These are phyloP conservation scores for Myiotriccus ornatus DNA, from an alignment of 2,797 vertebrate genomes.

Conservation along the genomic window DNA sequence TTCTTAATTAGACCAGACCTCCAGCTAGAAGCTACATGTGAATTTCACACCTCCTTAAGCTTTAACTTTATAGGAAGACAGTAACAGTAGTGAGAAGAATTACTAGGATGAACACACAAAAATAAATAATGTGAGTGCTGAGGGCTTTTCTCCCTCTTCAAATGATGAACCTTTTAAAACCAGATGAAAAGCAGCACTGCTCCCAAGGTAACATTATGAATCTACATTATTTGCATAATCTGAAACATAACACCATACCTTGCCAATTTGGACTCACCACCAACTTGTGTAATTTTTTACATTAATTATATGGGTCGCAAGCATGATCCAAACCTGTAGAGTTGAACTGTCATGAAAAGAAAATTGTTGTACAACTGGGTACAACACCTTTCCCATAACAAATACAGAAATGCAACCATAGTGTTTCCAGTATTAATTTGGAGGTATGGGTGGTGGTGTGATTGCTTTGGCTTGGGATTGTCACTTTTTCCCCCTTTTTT, in stretches of 20 bases:
- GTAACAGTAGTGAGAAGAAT: not conserved
- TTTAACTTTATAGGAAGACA: not conserved
- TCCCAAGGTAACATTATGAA: not conserved
- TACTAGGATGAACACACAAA: not conserved
- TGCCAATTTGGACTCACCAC: not conserved
- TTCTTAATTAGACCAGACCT: not conserved
- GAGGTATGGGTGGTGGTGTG: fast-evolving
- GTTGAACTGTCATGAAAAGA: not conserved
- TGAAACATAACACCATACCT: not conserved
- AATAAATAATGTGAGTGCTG: not conserved
- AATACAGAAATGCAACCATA: not conserved
- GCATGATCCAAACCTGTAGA: not conserved
- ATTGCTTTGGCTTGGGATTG: not conserved
- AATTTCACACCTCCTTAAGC: not conserved
- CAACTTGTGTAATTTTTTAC: not conserved
- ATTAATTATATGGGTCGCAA: not conserved
- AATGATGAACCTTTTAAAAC: not conserved
- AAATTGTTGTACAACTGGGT: not conserved
- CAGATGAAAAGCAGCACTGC: not conserved
- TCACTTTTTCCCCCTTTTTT: not conserved
- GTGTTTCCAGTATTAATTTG: not conserved
- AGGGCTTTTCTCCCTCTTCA: not conserved
- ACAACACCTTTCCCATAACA: not conserved
- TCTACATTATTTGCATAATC: not conserved
- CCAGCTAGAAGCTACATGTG: not conserved